Evolutionary conservation across 2,888 invertebrate species (phyloP).

Genomic region (Fragum fragum): DNA sequence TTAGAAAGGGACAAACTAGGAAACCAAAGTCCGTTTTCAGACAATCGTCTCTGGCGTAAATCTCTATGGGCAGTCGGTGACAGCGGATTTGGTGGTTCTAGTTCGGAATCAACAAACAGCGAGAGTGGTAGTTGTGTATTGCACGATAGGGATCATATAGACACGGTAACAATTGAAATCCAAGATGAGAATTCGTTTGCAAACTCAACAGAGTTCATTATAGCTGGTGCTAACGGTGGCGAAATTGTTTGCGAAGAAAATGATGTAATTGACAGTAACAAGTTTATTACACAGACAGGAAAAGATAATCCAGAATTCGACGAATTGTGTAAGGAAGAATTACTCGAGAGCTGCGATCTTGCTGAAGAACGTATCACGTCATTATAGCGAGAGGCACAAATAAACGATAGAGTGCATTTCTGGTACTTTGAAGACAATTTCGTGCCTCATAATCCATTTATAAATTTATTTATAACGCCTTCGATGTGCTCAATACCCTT

Average conservation of each 20-base stretch:
- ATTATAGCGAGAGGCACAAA: not conserved
- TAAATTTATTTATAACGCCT: too few species aligned
- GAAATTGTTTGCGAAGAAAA: too few species aligned
- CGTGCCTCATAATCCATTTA: too few species aligned
- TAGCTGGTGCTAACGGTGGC: not conserved
- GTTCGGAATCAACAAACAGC: constrained; percentile 20
- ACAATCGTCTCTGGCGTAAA: constrained; percentile 35
- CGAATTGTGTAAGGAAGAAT: not conserved
- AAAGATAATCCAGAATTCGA: not conserved
- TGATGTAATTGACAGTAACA: not conserved
- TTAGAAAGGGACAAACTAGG: not conserved
- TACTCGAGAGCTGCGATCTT: not conserved
- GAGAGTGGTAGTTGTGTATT: constrained; percentile 15
- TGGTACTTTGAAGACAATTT: too few species aligned
- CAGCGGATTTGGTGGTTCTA: constrained; percentile 51
- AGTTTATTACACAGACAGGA: not conserved
- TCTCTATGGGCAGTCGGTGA: constrained; percentile 37
- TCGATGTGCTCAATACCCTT: too few species aligned
- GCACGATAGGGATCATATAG: not conserved
- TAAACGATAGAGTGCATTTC: too few species aligned
- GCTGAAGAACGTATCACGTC: not conserved
- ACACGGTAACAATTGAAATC: constrained; percentile 11
- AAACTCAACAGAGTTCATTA: not conserved
- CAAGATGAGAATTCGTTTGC: not conserved
- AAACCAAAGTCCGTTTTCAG: not conserved